Base-by-base conservation (phyloP, 2,888 invertebrate genomes). In the Orchesellides sinensis region DNA sequence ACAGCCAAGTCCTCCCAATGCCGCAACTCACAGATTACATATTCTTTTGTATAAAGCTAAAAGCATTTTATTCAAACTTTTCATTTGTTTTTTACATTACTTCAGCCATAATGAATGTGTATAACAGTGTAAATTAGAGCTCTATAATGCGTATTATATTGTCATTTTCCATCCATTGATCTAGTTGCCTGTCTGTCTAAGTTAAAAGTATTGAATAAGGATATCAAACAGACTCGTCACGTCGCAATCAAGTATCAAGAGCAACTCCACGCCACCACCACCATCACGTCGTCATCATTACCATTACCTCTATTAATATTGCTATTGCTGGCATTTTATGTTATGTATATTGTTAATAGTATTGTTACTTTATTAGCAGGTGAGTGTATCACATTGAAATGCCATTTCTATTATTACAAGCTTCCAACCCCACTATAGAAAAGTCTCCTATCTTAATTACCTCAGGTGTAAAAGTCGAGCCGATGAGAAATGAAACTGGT, bases 401-500 rank as follows among this genome's bases (percentile, higher is more conserved):
- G 10, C 52, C 17, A 52, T 52, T 52, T 21, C 17, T 35, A 6
- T 27, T 59, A 23, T 19, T 4, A 25, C 59, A 21, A 3, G 19
- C 23, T 40, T 40, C 10, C n/a, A n/a, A n/a, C 40, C 10, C 6
- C 19, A 19, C 25, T 32, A 61, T 32, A 61, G 32, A 61, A 19
- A 21, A 2, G 29, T 19, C n/a, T n/a, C 23, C 29, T 45, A 75
- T 75, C 75, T 75, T 75, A 75, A 75, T 75, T 75, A 75, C 66
- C 65, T 75, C 40, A 65, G 66, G 56, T 66, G 56, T 65, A 66
- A 75, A n/a, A 29, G 54, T 40, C 6, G 14, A 49, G 52, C 35
- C 35, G 74, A 59, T 66, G 75, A 75, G 66, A 75, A 75, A 19
- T 54, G 75, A 75, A 75, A 75, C 75, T 56, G 75, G 75, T 75